Evolutionary conservation across 2,797 vertebrate species (phyloP), one percentile per base, ranked within the genome.

Genomic region (Microctenopoma lineatum): DNA sequence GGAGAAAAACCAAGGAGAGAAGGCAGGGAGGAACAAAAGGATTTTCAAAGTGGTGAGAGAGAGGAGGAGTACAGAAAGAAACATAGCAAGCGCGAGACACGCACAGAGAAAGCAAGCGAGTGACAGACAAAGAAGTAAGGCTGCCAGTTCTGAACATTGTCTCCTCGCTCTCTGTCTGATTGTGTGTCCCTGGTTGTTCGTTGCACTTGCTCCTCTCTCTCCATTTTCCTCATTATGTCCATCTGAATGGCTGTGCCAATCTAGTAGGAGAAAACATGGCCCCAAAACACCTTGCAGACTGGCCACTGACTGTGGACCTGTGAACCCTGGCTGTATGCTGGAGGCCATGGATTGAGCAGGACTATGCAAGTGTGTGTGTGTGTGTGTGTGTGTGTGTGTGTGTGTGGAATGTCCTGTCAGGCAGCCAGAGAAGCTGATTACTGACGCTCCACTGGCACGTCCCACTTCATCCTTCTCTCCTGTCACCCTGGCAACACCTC

Each of bases 401-500:
- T 38, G 70, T 45, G 48, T 34, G 29, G 67, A 26, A 54, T 58
- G 59, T 68, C 44, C 81, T 85, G 86, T 86, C 84, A 84, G 66
- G 48, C 53, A 70, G 84, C 81, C 89, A 89, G 77, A 78, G 81
- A 72, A 52, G 68, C 77, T 80, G 83, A 87, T 88, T 91, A 90
- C 75, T 68, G 81, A 83, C 48, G 80, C 87, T 89, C 78, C 78
- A 66, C 85, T 76, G 75, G 69, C 79, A 85, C 53, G 74, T 88
- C 84, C 90, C 75, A 65, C 84, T 77, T 86, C 78, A 86, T 88
- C 85, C 84, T 57, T 70, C 64, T 80, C 84, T 81, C 69, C 66
- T 76, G 79, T 89, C 80, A 83, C 72, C 87, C 66, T 73, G 50
- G 88, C 87, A 87, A 87, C 88, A 86, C 87, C 85, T 87, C 87